Conservation (phyloP, 2,888 invertebrate genomes). For the Cerastoderma edule region DNA sequence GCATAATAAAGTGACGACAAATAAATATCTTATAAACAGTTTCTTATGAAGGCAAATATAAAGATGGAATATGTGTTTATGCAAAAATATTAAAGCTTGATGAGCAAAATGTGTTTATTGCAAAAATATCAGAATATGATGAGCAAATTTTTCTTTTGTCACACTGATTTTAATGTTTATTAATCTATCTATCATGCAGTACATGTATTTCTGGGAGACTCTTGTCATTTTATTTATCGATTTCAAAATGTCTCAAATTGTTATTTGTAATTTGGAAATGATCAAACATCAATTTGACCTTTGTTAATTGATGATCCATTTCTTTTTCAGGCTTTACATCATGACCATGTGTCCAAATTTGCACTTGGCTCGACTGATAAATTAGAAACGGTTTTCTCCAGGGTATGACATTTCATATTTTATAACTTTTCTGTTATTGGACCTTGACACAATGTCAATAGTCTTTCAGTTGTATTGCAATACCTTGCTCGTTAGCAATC, state of each 20-base stretch:
- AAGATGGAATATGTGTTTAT: too few species aligned
- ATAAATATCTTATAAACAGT: too few species aligned
- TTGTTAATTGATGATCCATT: too few species aligned
- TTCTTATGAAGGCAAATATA: too few species aligned
- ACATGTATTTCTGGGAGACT: background rate
- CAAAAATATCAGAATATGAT: too few species aligned
- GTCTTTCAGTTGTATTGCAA: background rate
- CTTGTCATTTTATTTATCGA: background rate
- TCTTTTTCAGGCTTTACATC: slow-evolving; percentile 56
- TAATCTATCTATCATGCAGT: background rate
- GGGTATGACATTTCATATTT: slow-evolving; percentile 43
- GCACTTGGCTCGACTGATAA: slow-evolving; percentile 65
- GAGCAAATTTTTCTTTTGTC: background rate
- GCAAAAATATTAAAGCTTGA: too few species aligned
- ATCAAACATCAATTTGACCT: too few species aligned
- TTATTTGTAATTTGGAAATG: background rate
- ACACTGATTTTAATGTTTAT: background rate
- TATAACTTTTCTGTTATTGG: background rate
- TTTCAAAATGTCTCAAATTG: background rate
- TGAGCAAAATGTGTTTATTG: too few species aligned
- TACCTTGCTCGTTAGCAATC: background rate
- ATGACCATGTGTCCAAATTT: slow-evolving; percentile 71
- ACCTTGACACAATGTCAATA: background rate
- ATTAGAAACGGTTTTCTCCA: slow-evolving; percentile 59
- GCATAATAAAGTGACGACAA: too few species aligned